Percentiles rank a stretch among this genome's conserved stretches.
These are phyloP conservation scores for Margarornis squamiger DNA, from an alignment of 2,797 vertebrate species.

Conservation along the genomic window DNA sequence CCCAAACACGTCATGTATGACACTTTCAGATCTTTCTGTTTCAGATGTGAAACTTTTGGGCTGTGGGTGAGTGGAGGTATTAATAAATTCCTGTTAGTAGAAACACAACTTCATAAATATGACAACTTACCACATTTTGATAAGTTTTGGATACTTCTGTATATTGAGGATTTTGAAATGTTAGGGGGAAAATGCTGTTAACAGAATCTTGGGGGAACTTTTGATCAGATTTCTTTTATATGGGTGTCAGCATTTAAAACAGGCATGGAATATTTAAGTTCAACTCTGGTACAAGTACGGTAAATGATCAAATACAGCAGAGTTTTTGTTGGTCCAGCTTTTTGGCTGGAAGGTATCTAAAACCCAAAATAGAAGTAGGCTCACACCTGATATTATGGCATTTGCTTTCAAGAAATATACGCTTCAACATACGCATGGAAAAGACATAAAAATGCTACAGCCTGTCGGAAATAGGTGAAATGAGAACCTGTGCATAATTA, in stretches of 20 bases:
- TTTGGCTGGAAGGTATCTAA: constrained; percentile 66
- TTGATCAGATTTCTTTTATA: constrained; percentile 39
- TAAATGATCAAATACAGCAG: constrained; percentile 55
- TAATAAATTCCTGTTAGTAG: background rate
- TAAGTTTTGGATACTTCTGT: background rate
- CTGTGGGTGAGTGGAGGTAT: background rate
- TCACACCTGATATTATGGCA: constrained; percentile 69
- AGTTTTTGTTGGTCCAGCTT: constrained; percentile 69
- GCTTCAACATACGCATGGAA: constrained; percentile 56
- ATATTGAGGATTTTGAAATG: background rate
- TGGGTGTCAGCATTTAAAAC: constrained; percentile 20
- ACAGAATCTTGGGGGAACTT: background rate
- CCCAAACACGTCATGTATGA: background rate
- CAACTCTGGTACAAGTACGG: constrained; percentile 27
- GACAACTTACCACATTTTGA: background rate
- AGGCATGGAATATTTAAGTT: constrained; percentile 42
- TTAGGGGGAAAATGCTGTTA: background rate
- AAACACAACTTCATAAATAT: background rate
- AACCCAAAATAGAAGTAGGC: constrained; percentile 63
- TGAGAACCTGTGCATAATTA: constrained; percentile 57
- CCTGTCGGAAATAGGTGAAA: constrained; percentile 49
- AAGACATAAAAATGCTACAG: constrained; percentile 63
- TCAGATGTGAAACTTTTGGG: background rate
- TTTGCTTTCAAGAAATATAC: constrained; percentile 51
- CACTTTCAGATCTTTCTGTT: background rate